Evolutionary conservation across 2,113 vertebrate species (phyloP), one percentile per base, ranked within the genome.

Genomic region (Gobio gobio): DNA sequence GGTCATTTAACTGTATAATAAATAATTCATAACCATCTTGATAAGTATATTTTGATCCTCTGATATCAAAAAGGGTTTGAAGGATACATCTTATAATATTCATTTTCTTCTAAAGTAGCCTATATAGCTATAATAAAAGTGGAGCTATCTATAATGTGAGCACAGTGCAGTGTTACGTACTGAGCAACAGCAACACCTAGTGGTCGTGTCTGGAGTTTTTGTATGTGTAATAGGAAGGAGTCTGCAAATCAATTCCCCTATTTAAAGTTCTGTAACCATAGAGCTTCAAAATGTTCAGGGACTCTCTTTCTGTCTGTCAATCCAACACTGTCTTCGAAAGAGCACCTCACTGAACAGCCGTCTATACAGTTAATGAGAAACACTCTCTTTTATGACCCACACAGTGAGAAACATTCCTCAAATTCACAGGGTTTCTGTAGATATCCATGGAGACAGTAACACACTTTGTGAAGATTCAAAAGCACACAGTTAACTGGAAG

Each of bases 101-200:
- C 49, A 49, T 80, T 64, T 24, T 24, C 40, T 49, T 26, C n/a
- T 51, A 29, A 33, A 47, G 7, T 36, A 7, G 40, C 40, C 40
- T 40, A 79, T 79, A 61, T 18, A 26, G 20, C 14, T 78, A 58
- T n/a, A 13, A 79, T 43, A 36, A 8, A 24, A 22, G 14, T 54
- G 36, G 5, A 36, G 49, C 14, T 79, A 29, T 40, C 8, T 40
- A 22, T 22, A 36, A 36, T 36, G 16, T 3, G 9, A 2, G 8
- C 29, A 10, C 8, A 4, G 47, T 54, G 74, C 74, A 29, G 26
- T 18, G 78, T 33, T 51, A 8, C 72, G 3, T 49, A 33, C 82
- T 85, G 78, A 82, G 59, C 86, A 82, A 87, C 61, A 87, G 83
- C 72, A 76, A 43, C 86, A 82, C 78, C 78, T 70, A 51, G 86